Evolutionary conservation across 2,888 invertebrate species (phyloP).

Genomic region (Diplolepis rosae): DNA sequence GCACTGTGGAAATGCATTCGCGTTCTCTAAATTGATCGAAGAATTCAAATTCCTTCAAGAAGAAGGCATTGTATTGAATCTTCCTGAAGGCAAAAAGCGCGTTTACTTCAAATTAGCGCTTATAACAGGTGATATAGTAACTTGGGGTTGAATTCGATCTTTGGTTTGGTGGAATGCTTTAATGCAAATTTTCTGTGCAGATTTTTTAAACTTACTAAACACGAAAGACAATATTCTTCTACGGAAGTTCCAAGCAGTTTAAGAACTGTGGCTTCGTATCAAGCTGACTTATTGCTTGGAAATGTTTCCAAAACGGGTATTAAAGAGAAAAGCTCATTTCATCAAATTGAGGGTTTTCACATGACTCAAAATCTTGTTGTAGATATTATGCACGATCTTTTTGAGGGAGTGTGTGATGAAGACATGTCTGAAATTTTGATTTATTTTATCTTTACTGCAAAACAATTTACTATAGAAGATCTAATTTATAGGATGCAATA

Average conservation of each 20-base stretch:
- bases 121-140: slow-evolving; percentile 40
- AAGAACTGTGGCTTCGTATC: no score
- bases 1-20: not conserved
- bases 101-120: slow-evolving; percentile 43
- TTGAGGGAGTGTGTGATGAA: slow-evolving; percentile 32
- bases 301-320: no score
- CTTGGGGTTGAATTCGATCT: slow-evolving; percentile 16
- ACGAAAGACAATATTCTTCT: not conserved
- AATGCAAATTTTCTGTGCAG: slow-evolving; percentile 40
- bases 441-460: slow-evolving; percentile 17
- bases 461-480: slow-evolving; percentile 31
- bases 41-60: slow-evolving; percentile 43
- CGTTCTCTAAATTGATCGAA: not conserved
- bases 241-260: no score
- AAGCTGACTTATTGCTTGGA: no score
- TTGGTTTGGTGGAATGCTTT: slow-evolving; percentile 42
- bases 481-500: slow-evolving; percentile 37
- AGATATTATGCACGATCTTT: slow-evolving; percentile 35
- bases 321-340: slow-evolving; percentile 24
- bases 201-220: slow-evolving; percentile 40
- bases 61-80: slow-evolving; percentile 37
- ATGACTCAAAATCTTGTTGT: slow-evolving; percentile 23
- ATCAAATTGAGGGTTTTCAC: slow-evolving; percentile 32
- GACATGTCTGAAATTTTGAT: slow-evolving; percentile 28
- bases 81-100: not conserved